Base-by-base conservation (phyloP, 2,888 invertebrate species). In the Lasioglossum calceatum region DNA sequence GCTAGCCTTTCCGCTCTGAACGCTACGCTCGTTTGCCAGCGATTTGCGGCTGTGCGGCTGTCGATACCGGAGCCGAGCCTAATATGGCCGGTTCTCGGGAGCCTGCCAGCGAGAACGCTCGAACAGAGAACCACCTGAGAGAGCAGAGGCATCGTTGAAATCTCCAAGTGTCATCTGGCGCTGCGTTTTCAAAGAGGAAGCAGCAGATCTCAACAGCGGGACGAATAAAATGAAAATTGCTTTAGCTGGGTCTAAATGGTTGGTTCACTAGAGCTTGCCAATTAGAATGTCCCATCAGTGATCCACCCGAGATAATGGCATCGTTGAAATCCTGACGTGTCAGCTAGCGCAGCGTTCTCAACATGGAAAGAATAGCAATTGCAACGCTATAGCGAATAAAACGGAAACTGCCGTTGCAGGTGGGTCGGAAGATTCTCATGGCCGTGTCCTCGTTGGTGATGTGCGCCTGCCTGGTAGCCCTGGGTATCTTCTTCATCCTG, bases 391-490 rank as follows among this genome's bases (percentile, higher is more conserved):
- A 19, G 19, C 10, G 67, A 32, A 32, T 64, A 64, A 64, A 64
- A 36, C n/a, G 39, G 42, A 4, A 4, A 14, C 14, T 4, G 19
- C 75, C 74, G 61, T 89, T 79, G 89, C 93, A 95, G 88, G 95
- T 97, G 54, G 98, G 98, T 50, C 96, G 98, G 85, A 97, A 98
- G 90, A 95, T 97, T 72, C 96, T 99, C 19, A 96, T 99, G 50
- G 95, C 98, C 16, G 94, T 97, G 71, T 98, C 98, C 0, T 96
- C 97, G 23, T 87, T 96, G 36, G 95, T 97, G 19, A 98, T 98
- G 97, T 96, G 97, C 47, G 39, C 98, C 23, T 97, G 97, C 77
- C 96, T 97, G 3, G 95, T 97, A 19, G 96, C 97, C 50, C 95
- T 98, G 72, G 97, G 97, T 2, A 95, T 97, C 0, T 98, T 96